Conservation (phyloP, 2,797 vertebrate species). For the Denticeps clupeoides region DNA sequence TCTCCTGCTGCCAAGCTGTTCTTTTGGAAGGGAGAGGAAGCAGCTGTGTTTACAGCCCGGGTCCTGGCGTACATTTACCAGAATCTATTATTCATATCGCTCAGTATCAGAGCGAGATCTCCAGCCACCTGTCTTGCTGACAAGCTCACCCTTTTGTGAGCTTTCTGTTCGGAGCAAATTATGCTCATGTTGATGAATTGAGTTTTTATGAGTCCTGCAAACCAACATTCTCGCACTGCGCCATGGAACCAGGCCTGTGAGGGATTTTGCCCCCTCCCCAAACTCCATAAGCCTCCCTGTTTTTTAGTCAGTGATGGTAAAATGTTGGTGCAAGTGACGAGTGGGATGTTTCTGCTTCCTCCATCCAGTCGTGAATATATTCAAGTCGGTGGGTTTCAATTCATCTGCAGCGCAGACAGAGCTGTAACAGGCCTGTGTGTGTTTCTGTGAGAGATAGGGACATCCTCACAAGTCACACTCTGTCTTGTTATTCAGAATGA, state of each 20-base stretch:
- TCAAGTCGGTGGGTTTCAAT: too few species aligned
- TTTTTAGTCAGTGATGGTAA: conserved; percentile 28
- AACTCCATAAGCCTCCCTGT: neutral
- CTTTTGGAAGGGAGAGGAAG: conserved; percentile 98
- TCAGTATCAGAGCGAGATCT: conserved; percentile 99
- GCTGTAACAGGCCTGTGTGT: too few species aligned
- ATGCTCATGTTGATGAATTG: conserved; percentile 99
- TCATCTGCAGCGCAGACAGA: too few species aligned
- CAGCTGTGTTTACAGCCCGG: conserved; percentile 99
- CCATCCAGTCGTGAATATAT: too few species aligned
- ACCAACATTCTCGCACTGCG: conserved; percentile 83
- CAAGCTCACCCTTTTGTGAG: conserved; percentile 99
- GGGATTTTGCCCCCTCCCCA: neutral
- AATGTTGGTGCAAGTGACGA: conserved; percentile 68
- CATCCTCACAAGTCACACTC: too few species aligned
- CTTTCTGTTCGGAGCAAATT: conserved; percentile 98
- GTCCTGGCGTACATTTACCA: conserved; percentile 99
- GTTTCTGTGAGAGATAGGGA: too few species aligned
- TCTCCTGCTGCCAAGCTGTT: conserved; percentile 96
- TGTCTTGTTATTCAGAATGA: too few species aligned
- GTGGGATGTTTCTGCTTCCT: too few species aligned
- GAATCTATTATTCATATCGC: conserved; percentile 99
- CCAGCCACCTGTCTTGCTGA: conserved; percentile 99
- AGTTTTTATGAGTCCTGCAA: conserved; percentile 97
- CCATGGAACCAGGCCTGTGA: conserved; percentile 74